These are phyloP conservation scores for Dryobates pubescens DNA, from an alignment of 2,797 vertebrate genomes.

Conservation along the genomic window DNA sequence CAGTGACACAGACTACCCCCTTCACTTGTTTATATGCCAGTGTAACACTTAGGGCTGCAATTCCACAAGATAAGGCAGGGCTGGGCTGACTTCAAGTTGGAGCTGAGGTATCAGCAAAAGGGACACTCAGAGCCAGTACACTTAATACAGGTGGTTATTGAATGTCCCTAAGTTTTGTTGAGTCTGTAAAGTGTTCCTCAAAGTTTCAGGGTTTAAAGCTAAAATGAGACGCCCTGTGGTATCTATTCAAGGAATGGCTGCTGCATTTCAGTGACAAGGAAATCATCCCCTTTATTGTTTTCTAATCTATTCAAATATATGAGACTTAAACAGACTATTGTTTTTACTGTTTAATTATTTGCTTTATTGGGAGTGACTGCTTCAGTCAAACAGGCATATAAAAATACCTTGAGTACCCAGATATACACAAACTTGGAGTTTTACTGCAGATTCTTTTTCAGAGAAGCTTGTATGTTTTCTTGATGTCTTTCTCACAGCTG, in stretches of 20 bases:
- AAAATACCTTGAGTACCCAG: neutral
- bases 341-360: neutral
- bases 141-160: neutral
- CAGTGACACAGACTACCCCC: neutral
- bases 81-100: neutral
- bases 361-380: neutral
- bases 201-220: neutral
- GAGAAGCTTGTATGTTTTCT: neutral
- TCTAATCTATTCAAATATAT: constrained; percentile 4
- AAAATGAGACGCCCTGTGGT: neutral
- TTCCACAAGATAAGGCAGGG: neutral
- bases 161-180: neutral
- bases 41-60: neutral
- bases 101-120: neutral
- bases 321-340: neutral
- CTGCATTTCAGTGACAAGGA: constrained; percentile 5
- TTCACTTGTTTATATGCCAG: neutral
- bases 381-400: neutral
- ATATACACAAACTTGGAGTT: neutral
- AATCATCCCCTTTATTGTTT: neutral
- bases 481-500: constrained; percentile 5
- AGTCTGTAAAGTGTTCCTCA: neutral
- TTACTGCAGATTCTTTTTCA: constrained; percentile 4
- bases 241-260: neutral
- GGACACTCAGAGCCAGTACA: neutral